A percentile compares a stretch with the other conserved stretches of the same genome.
Conservation (phyloP, 2,888 invertebrate species). For the Tinea trinotella region DNA sequence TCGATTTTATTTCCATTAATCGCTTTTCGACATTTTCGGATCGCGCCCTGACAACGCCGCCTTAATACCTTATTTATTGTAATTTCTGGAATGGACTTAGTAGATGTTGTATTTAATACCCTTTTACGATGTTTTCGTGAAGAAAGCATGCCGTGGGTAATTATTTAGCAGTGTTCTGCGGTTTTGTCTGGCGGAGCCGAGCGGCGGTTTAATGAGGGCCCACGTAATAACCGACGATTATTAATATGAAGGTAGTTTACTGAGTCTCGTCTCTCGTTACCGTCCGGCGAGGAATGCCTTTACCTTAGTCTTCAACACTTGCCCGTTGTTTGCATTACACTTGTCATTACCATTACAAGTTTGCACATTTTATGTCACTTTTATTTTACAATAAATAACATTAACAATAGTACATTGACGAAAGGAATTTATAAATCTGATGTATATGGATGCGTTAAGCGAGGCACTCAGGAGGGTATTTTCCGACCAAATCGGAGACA, state of each 20-base stretch:
- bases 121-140: conserved; percentile 62
- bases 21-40: conserved; percentile 57
- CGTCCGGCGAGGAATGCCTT: not conserved
- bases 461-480: too few relatives aligned
- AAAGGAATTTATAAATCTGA: too few relatives aligned
- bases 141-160: conserved; percentile 58
- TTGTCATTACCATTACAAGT: conserved; percentile 21
- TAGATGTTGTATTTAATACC: conserved; percentile 53
- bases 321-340: conserved; percentile 34
- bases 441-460: too few relatives aligned
- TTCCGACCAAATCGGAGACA: too few relatives aligned
- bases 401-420: too few relatives aligned
- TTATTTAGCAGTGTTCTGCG: conserved; percentile 68
- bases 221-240: conserved; percentile 61
- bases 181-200: conserved; percentile 55
- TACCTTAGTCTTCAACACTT: not conserved
- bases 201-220: conserved; percentile 56
- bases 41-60: conserved; percentile 43
- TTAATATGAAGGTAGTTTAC: conserved; percentile 59
- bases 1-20: conserved; percentile 66
- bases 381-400: too few relatives aligned
- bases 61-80: conserved; percentile 64
- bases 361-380: conserved; percentile 13
- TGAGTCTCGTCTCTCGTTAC: conserved; percentile 41
- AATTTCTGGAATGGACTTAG: conserved; percentile 54